Evolutionary conservation across 2,888 invertebrate genomes (phyloP), one percentile per base, ranked within the genome.

Genomic region (Volucella bombylans): DNA sequence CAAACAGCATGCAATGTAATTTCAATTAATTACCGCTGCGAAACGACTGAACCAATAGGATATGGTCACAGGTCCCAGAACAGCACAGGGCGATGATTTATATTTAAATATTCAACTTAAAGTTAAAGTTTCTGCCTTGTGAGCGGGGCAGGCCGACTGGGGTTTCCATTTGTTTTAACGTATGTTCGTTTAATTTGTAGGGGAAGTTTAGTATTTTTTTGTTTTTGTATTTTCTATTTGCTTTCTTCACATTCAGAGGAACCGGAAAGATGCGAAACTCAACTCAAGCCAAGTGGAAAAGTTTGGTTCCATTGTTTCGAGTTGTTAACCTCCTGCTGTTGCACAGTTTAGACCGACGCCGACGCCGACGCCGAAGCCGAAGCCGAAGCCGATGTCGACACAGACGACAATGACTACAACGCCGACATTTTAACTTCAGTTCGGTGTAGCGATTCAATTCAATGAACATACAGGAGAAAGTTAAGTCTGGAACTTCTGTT

Each of bases 1-100:
- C 41, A 38, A 39, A 14, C 11, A 38, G 47, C 45, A 38, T 23
- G 47, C 64, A 45, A 79, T 67, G 64, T 52, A 79, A 74, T 79
- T 74, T 74, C 69, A 83, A 83, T 83, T 83, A 83, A 83, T 83
- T 83, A 79, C 74, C 68, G 15, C 65, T 47, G 15, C 52, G 47
- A 41, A 79, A 52, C 39, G 41, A 68, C 47, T 77, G 59, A 74
- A 79, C 62, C 61, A 68, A 73, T 68, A 62, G 12, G 55, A 61
- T 68, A 64, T 61, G 67, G 69, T 9, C 59, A 23, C 31, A 69
- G 54, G 10, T n/a, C 41, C 52, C 47, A 31, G 9, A n/a, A 9
- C n/a, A 9, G 11, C 12, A n/a, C 39, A 54, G 41, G 41, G 10
- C 38, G 43, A n/a, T n/a, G 67, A 83, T 83, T 79, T 83, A 74